These are phyloP conservation scores for Latrodectus geometricus DNA, from an alignment of 1,140 invertebrate species.

Conservation along the genomic window DNA sequence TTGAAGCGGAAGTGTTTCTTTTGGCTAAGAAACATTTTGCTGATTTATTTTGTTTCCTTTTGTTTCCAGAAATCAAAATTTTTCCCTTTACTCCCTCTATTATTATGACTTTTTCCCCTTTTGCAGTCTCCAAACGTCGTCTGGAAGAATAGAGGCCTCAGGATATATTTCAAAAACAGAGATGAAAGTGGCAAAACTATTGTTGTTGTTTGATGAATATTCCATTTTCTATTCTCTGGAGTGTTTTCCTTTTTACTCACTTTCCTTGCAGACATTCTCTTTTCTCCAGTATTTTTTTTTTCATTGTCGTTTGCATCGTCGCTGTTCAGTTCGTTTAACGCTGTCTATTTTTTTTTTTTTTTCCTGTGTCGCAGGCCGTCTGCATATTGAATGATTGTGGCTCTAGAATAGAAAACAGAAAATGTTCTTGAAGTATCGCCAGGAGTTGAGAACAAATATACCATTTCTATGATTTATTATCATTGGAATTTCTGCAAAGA, in stretches of 20 bases:
- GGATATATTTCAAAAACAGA: constrained; percentile 26
- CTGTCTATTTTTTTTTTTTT: constrained; percentile 1
- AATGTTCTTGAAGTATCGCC: no score
- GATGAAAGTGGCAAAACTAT: constrained; percentile 46
- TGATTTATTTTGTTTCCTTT: constrained; percentile 52
- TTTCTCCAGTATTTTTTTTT: neutral
- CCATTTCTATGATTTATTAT: no score
- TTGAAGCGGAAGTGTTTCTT: constrained; percentile 20
- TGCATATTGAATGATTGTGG: constrained; percentile 18
- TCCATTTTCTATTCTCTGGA: constrained; percentile 54
- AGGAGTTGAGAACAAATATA: no score
- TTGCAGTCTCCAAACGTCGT: constrained; percentile 3
- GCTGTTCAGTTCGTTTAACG: neutral
- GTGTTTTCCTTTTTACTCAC: constrained; percentile 31
- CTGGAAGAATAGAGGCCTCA: neutral
- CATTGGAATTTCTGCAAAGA: no score
- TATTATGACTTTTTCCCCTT: neutral
- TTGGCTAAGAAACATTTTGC: neutral
- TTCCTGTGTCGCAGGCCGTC: constrained; percentile 3
- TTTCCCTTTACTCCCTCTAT: neutral
- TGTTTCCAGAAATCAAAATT: constrained; percentile 17
- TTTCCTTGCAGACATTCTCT: neutral
- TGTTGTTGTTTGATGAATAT: constrained; percentile 59
- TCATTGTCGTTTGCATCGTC: neutral
- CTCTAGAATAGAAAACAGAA: neutral